Conservation (phyloP, 2,797 vertebrate species). For the Acanthurus leucopareius region DNA sequence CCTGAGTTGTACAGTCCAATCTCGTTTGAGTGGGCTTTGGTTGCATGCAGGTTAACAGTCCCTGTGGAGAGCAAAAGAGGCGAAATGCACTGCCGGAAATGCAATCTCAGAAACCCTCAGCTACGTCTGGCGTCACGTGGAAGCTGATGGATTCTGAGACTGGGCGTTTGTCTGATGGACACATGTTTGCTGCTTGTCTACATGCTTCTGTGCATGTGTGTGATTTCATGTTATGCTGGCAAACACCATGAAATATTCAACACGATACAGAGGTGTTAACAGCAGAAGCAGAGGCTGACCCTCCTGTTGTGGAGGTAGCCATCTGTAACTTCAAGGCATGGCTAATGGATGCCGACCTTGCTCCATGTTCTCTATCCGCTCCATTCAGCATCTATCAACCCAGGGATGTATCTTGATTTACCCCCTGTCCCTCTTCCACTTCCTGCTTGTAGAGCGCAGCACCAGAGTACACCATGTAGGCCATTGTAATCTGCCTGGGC, state of each 20-base stretch:
- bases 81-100: no score
- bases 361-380: slow-evolving; percentile 76
- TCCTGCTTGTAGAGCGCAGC: slow-evolving; percentile 56
- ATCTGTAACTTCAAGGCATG: slow-evolving; percentile 70
- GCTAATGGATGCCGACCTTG: slow-evolving; percentile 82
- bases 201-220: slow-evolving; percentile 8
- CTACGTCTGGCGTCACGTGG: no score
- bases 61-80: no score
- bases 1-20: no score
- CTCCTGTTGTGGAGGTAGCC: slow-evolving; percentile 62
- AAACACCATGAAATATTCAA: slow-evolving; percentile 34
- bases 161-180: not conserved
- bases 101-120: no score
- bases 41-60: no score
- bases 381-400: slow-evolving; percentile 80
- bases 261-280: slow-evolving; percentile 48
- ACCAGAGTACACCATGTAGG: slow-evolving; percentile 47
- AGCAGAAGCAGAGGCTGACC: slow-evolving; percentile 45
- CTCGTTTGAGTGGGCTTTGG: no score
- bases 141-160: no score
- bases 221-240: not conserved
- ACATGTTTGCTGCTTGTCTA: slow-evolving; percentile 1
- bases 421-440: slow-evolving; percentile 55
- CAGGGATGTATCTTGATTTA: slow-evolving; percentile 81
- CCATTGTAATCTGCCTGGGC: slow-evolving; percentile 64